These are phyloP conservation scores for Tetropium fuscum DNA, from an alignment of 2,888 invertebrate species.

Conservation along the genomic window DNA sequence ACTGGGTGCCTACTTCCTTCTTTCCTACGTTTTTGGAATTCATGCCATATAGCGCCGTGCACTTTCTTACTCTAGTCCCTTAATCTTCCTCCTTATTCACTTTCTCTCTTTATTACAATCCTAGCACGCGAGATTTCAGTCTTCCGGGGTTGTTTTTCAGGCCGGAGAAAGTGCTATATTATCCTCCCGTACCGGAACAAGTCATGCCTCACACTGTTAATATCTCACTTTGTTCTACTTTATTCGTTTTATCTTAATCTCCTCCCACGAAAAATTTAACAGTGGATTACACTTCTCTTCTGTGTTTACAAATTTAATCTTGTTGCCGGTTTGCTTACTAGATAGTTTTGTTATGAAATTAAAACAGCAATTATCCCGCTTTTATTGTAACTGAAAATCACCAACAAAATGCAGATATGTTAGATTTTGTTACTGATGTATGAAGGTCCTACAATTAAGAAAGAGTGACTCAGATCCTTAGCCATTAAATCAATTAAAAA, in stretches of 20 bases:
- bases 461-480: too few species aligned
- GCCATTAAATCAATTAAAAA: too few species aligned
- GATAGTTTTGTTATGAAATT: too few species aligned
- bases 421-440: too few species aligned
- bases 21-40: slow-evolving; percentile 9
- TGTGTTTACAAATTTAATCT: slow-evolving; percentile 8
- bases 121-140: slow-evolving; percentile 31
- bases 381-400: too few species aligned
- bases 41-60: background rate
- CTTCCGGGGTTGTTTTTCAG: slow-evolving; percentile 31
- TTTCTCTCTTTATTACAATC: slow-evolving; percentile 67
- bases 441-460: too few species aligned
- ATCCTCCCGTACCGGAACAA: slow-evolving; percentile 62
- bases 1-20: too few species aligned
- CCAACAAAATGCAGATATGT: too few species aligned
- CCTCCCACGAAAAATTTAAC: slow-evolving; percentile 43
- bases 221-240: slow-evolving; percentile 64
- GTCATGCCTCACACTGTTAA: slow-evolving; percentile 63
- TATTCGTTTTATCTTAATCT: slow-evolving; percentile 63
- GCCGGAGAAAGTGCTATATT: slow-evolving; percentile 54
- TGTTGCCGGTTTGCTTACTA: background rate
- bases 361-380: too few species aligned
- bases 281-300: slow-evolving; percentile 34
- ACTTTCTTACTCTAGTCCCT: slow-evolving; percentile 55
- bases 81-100: slow-evolving; percentile 72